Conservation (phyloP, 2,113 vertebrate genomes). For the Dasyornis broadbenti region DNA sequence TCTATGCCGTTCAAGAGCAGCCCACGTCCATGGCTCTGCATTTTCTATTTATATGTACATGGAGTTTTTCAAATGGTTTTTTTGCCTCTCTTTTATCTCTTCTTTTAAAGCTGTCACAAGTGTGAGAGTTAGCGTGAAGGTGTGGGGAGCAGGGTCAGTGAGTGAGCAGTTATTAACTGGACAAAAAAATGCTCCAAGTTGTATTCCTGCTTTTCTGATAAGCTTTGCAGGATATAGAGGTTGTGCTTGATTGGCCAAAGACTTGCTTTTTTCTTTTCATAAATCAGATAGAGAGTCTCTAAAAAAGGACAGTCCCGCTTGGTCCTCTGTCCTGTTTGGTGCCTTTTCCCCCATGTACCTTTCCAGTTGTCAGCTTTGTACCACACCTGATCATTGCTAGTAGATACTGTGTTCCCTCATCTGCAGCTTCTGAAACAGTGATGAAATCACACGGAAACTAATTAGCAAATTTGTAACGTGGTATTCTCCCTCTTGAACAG, state of each 20-base stretch:
- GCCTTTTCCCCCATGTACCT: accelerated
- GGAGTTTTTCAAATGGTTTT: background rate
- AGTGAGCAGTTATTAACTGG: background rate
- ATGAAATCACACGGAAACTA: background rate
- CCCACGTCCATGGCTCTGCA: background rate
- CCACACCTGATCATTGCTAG: background rate
- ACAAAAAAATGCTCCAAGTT: background rate
- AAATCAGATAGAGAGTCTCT: background rate
- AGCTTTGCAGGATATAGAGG: background rate
- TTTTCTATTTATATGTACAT: background rate
- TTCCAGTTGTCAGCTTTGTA: background rate
- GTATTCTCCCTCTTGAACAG: background rate
- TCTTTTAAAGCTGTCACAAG: background rate
- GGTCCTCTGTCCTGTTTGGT: background rate
- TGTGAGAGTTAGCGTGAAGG: background rate
- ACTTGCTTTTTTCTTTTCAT: background rate
- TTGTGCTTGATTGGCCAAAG: background rate
- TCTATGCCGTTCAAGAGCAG: background rate
- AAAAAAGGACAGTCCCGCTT: background rate
- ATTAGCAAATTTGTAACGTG: background rate
- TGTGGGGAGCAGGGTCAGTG: background rate
- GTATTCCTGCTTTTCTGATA: background rate
- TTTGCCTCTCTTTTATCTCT: background rate
- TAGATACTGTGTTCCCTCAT: background rate
- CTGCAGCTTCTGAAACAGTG: background rate